Evolutionary conservation across 2,888 invertebrate genomes (phyloP), one percentile per base, ranked within the genome.

Genomic region (Pammene fasciana): DNA sequence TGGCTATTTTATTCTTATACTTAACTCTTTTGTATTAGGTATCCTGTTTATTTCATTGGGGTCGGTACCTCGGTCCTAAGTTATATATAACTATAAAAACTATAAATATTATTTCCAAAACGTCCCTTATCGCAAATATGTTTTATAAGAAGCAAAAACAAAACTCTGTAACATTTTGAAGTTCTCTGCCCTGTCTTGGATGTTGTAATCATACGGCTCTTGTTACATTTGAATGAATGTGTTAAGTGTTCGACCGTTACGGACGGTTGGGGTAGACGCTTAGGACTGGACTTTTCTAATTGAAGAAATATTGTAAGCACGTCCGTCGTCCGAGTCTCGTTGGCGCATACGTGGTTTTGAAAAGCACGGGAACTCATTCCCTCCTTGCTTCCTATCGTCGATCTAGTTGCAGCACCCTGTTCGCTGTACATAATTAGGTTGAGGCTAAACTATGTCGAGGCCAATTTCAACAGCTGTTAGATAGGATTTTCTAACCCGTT

Each of bases 391-490:
- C 45, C 52, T 67, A 52, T 60, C 62, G 50, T 9, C 72, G 81
- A 86, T 86, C 84, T 83, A 79, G 79, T 82, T 56, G 38, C 14
- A 36, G 45, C 36, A 55, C 55, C 76, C 79, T 72, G 75, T 72
- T 71, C 76, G 72, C 71, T 75, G 74, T 72, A 77, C 71, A 75
- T 85, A 87, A 86, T 86, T 86, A 85, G 85, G 81, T 84, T 82
- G 79, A 76, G 83, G 79, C 73, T 80, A 83, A 88, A 87, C 78
- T 83, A 81, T 86, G 89, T 86, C 87, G 87, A 86, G 87, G 87
- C 81, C 87, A 81, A 76, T 76, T 78, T 74, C 50, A 64, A 59
- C 59, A 68, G 65, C 65, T 65, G 68, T 59, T 59, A 46, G 11
- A 26, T 50, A 50, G 45, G 52, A 52, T 65, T 65, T 68, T 68